phyloP scores from a whole-genome alignment of 2,113 vertebrate species.

The Rhinopomastus cyanomelas region DNA sequence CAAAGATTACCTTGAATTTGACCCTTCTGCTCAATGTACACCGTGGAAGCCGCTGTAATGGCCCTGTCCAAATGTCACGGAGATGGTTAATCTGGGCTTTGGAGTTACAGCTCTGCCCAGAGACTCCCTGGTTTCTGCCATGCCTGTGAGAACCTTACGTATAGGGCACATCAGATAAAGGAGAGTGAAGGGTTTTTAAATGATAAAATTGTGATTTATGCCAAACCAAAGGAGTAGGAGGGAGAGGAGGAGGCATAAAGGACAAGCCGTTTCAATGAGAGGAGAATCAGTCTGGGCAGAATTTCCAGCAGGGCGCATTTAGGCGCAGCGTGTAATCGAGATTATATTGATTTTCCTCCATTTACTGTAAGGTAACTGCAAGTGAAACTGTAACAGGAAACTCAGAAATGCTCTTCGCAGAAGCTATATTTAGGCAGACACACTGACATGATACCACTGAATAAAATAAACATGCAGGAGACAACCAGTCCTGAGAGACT shows the following conservation, averaged over 20 bases:
- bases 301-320: slow-evolving; percentile 56
- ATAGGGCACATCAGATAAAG: slow-evolving; percentile 8
- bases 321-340: not conserved
- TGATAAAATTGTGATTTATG: slow-evolving; percentile 5
- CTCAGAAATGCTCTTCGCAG: slow-evolving; percentile 71
- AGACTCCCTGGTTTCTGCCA: not conserved
- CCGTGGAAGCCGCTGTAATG: not conserved
- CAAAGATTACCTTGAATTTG: slow-evolving; percentile 48
- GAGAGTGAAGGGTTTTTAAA: not conserved
- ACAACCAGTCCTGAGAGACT: slow-evolving; percentile 64
- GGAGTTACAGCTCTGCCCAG: not conserved
- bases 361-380: slow-evolving; percentile 69
- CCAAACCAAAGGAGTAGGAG: not conserved
- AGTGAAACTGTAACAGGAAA: slow-evolving; percentile 74
- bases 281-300: not conserved
- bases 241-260: not conserved
- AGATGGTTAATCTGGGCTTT: not conserved
- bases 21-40: slow-evolving; percentile 41
- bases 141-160: slow-evolving; percentile 13
- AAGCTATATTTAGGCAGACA: slow-evolving; percentile 77
- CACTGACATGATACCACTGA: slow-evolving; percentile 76
- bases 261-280: not conserved
- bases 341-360: slow-evolving; percentile 68
- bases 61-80: not conserved
- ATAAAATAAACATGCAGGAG: slow-evolving; percentile 77